Conservation (phyloP, 30 jellyfish, hydroid and myxozoan genomes). For the Clytia hemisphaerica region DNA sequence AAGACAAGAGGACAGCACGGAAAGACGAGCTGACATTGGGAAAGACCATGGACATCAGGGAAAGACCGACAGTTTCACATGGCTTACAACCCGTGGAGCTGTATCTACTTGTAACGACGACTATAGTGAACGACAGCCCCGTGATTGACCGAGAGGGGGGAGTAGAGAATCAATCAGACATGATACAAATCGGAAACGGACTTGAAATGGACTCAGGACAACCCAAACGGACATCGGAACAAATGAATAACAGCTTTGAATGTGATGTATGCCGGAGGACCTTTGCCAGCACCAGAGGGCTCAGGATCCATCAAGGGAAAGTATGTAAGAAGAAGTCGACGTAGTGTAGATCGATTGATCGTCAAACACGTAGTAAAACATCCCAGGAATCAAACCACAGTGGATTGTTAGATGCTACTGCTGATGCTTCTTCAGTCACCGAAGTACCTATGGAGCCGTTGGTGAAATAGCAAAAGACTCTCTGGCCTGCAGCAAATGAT, state of each 20-base stretch:
- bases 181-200: neutral
- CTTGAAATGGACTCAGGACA: neutral
- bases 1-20: too few species aligned
- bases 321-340: neutral
- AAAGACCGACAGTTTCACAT: too few species aligned
- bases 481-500: conserved; percentile 9
- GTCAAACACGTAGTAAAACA: conserved; percentile 11
- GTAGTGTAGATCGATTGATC: conserved; percentile 14
- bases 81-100: too few species aligned
- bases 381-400: conserved; percentile 15
- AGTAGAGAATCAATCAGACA: neutral
- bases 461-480: neutral
- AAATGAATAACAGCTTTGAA: too few species aligned
- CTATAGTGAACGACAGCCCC: conserved; percentile 22
- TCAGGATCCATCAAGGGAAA: conserved; percentile 5
- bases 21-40: too few species aligned
- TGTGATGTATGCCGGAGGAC: conserved; percentile 2
- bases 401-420: conserved; percentile 7
- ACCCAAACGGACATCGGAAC: too few species aligned
- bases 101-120: too few species aligned
- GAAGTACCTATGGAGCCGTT: neutral
- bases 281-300: neutral
- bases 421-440: neutral
- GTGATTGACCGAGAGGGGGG: conserved; percentile 22
- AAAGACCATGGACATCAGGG: too few species aligned